A percentile compares a stretch with the other conserved stretches of the same genome.
Evolutionary conservation across 2,797 vertebrate species (phyloP).

Genomic region (Sciurus carolinensis): DNA sequence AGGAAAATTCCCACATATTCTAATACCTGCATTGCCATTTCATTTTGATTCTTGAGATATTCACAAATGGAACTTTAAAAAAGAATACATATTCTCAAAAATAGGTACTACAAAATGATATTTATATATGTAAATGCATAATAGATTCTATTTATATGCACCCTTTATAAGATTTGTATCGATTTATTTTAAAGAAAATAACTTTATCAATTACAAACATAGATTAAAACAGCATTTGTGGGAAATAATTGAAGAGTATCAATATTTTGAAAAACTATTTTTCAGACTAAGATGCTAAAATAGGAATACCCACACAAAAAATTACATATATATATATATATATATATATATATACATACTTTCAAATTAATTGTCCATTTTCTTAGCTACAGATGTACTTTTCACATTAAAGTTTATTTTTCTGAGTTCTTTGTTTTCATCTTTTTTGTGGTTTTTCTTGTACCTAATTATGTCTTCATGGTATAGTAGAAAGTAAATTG

Average conservation of each 20-base stretch:
- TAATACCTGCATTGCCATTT: background rate
- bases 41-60: background rate
- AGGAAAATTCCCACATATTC: background rate
- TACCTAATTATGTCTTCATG: slow-evolving; percentile 28
- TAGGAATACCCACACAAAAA: background rate
- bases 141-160: background rate
- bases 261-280: slow-evolving; percentile 23
- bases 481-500: background rate
- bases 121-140: background rate
- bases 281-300: background rate
- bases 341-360: background rate
- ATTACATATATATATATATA: slow-evolving; percentile 22
- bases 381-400: slow-evolving; percentile 15
- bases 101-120: background rate
- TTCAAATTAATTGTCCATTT: slow-evolving; percentile 26
- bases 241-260: slow-evolving; percentile 26
- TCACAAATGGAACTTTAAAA: background rate
- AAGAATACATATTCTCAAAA: slow-evolving; percentile 24
- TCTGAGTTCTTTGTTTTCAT: background rate
- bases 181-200: slow-evolving; percentile 35
- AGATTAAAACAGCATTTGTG: slow-evolving; percentile 46
- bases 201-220: slow-evolving; percentile 48
- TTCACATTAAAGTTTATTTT: slow-evolving; percentile 54
- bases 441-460: background rate
- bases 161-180: background rate